Conservation (phyloP, 2,888 invertebrate species). For the Pseudococcus longispinus region DNA sequence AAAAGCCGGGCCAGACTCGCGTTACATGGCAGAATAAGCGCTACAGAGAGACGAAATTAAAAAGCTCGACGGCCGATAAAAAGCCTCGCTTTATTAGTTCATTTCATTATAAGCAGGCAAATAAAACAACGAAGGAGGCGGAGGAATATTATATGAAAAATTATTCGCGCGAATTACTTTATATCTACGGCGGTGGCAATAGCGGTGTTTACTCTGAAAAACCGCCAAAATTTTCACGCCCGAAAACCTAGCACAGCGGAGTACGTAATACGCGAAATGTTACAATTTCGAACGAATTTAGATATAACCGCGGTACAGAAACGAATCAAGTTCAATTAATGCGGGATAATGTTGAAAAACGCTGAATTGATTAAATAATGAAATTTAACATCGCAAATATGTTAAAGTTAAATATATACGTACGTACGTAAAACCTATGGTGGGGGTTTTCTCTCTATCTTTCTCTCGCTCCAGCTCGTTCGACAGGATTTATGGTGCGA, state of each 20-base stretch:
- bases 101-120: slow-evolving; percentile 16
- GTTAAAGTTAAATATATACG: neutral
- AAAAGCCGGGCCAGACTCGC: neutral
- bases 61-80: slow-evolving; percentile 20
- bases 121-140: neutral
- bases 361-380: neutral
- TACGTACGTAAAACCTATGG: neutral
- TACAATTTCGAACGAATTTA: neutral
- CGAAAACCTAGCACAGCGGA: no score
- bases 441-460: neutral
- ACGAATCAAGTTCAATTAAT: slow-evolving; percentile 18
- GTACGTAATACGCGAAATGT: neutral
- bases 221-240: neutral
- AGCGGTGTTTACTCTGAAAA: neutral
- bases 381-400: neutral
- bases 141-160: neutral
- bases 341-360: neutral
- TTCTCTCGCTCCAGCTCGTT: neutral
- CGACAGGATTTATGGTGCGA: neutral
- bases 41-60: neutral
- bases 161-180: neutral
- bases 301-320: neutral
- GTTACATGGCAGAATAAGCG: neutral
- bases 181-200: neutral
- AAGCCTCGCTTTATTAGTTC: neutral